Conservation (phyloP, 2,888 invertebrate species). For the Fabriciana adippe region DNA sequence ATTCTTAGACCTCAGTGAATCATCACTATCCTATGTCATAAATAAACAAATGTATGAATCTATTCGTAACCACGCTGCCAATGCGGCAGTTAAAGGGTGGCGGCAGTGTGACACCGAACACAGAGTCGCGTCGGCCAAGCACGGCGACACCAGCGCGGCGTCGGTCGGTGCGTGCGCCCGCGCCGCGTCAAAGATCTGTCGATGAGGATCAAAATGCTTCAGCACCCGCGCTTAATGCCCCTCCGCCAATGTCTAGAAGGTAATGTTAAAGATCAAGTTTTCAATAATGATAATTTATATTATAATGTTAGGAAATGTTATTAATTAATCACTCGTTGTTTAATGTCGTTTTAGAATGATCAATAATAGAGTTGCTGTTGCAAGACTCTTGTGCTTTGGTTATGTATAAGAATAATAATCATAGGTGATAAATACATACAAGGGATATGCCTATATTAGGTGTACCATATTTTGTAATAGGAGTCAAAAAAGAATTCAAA, state of each 20-base stretch:
- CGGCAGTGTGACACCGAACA: constrained; percentile 78
- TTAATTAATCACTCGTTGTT: too few species aligned
- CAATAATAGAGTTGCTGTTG: too few species aligned
- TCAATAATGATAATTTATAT: too few species aligned
- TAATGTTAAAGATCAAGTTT: constrained; percentile 43
- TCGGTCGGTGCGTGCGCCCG: constrained; percentile 83
- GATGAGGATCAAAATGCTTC: constrained; percentile 85
- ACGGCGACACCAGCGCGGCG: constrained; percentile 83
- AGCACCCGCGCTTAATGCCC: constrained; percentile 83
- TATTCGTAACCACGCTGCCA: constrained; percentile 76
- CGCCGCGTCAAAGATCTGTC: constrained; percentile 89
- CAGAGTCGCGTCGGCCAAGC: constrained; percentile 84
- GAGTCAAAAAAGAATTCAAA: too few species aligned
- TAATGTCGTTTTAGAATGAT: too few species aligned
- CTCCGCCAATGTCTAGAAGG: constrained; percentile 89
- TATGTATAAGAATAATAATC: too few species aligned
- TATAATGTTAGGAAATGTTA: too few species aligned
- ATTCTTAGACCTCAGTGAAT: not conserved
- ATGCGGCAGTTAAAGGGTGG: constrained; percentile 86
- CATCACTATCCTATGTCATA: not conserved
- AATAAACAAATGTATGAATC: constrained; percentile 11
- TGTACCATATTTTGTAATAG: too few species aligned
- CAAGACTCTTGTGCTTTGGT: too few species aligned
- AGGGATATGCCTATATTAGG: too few species aligned
- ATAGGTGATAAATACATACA: too few species aligned